These are phyloP conservation scores for Drosophila bipectinata DNA, from an alignment of 1,140 invertebrate species.

Conservation along the genomic window DNA sequence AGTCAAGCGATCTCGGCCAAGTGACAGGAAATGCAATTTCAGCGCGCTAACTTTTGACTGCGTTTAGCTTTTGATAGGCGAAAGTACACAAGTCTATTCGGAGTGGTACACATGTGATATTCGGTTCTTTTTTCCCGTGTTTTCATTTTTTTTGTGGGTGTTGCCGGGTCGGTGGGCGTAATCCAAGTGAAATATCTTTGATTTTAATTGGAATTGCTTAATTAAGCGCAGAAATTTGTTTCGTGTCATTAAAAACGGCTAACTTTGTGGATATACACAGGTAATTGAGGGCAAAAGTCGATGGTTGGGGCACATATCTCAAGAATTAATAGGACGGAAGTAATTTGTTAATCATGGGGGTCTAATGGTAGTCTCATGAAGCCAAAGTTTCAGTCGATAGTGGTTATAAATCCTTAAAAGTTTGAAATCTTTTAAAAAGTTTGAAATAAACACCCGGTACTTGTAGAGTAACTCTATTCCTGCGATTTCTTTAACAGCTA, in stretches of 20 bases:
- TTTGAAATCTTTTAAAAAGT: no score
- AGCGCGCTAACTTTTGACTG: constrained; percentile 71
- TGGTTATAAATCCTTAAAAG: no score
- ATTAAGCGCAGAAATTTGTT: constrained; percentile 55
- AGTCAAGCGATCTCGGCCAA: constrained; percentile 58
- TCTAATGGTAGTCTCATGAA: not conserved
- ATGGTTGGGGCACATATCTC: constrained; percentile 12
- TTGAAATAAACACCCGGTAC: no score
- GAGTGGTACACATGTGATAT: constrained; percentile 34
- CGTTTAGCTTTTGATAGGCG: constrained; percentile 76
- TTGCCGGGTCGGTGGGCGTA: constrained; percentile 58
- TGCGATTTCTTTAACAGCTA: no score
- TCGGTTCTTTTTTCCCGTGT: constrained; percentile 17
- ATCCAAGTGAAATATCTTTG: constrained; percentile 49
- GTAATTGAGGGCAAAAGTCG: constrained; percentile 20
- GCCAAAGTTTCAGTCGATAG: no score
- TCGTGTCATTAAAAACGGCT: constrained; percentile 25
- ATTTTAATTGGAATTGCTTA: constrained; percentile 74
- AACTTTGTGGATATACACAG: constrained; percentile 23
- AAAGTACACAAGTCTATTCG: constrained; percentile 57
- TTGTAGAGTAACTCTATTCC: no score
- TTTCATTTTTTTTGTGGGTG: constrained; percentile 38
- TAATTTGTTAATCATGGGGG: not conserved
- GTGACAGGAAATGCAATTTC: constrained; percentile 80
- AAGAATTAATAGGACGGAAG: constrained; percentile 1